These are phyloP conservation scores for Lutjanus erythropterus DNA, from an alignment of 2,113 vertebrate genomes.

Conservation along the genomic window DNA sequence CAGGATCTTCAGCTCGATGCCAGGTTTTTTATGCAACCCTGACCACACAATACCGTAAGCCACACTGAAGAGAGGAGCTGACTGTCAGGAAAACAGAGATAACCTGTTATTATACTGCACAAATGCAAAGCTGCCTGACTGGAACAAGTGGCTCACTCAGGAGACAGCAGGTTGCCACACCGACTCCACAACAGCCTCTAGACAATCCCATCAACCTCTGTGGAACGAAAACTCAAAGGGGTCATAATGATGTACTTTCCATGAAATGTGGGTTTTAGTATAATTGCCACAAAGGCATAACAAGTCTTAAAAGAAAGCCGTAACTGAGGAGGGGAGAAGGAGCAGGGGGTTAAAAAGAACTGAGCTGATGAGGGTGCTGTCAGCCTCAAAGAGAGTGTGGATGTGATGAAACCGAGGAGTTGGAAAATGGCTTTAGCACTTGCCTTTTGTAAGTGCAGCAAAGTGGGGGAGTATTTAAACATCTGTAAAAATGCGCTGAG, in stretches of 20 bases:
- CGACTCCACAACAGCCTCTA: slow-evolving; percentile 46
- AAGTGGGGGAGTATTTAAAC: slow-evolving; percentile 60
- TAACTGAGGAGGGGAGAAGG: slow-evolving; percentile 26
- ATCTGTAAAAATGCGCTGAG: slow-evolving; percentile 72
- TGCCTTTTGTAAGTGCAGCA: slow-evolving; percentile 55
- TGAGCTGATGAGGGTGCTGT: slow-evolving; percentile 50
- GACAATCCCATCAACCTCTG: slow-evolving; percentile 40
- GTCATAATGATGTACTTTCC: slow-evolving; percentile 66
- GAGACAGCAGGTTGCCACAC: slow-evolving; percentile 59
- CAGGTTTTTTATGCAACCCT: slow-evolving; percentile 42
- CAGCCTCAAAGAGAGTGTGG: slow-evolving; percentile 63
- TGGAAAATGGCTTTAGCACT: slow-evolving; percentile 64
- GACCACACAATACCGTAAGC: slow-evolving; percentile 58
- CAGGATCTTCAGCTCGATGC: slow-evolving; percentile 16
- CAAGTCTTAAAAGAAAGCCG: slow-evolving; percentile 37
- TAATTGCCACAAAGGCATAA: slow-evolving; percentile 59
- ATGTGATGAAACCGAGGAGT: slow-evolving; percentile 61
- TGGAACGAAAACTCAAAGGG: slow-evolving; percentile 39
- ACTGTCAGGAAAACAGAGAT: slow-evolving; percentile 53
- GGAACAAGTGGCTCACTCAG: slow-evolving; percentile 47
- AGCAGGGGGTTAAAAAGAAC: slow-evolving; percentile 58
- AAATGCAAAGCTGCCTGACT: slow-evolving; percentile 56
- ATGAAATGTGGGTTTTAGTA: slow-evolving; percentile 63
- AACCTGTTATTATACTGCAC: slow-evolving; percentile 76
- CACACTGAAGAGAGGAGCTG: slow-evolving; percentile 42